Base-by-base conservation (phyloP, 2,113 vertebrate species). In the Steatornis caripensis region DNA sequence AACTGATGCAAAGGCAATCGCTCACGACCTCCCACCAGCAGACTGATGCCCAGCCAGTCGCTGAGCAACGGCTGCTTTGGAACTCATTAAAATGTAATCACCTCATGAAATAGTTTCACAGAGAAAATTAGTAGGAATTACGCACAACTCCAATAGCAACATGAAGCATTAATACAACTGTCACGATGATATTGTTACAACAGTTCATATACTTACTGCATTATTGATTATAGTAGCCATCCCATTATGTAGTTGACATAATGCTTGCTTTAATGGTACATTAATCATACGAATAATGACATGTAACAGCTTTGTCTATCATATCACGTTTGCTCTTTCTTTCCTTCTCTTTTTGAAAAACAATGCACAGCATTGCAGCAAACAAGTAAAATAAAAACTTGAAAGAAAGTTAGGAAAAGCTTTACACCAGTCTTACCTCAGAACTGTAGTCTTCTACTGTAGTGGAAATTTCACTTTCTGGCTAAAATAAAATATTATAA, bases 371-470 rank as follows among this genome's bases (percentile, higher is more conserved):
- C n/a, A 71, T 12, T 75, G 36, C 43, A 87, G 48, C 24, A 92
- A 91, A 55, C 11, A 29, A 4, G 29, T 10, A 66, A 78, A 18
- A 84, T 26, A 61, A 94, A 87, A 90, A 48, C 27, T 5, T 81
- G 48, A 84, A 93, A 86, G 61, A 60, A 89, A 78, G 61, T 60
- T 68, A 82, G 20, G 46, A 82, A 82, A 93, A 94, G 7, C 11
- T 2, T 89, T 78, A 71, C 37, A 72, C 82, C 30, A 82, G 49
- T 94, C 98, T 99, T 98, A 99, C 99, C 99, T 99, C 99, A 57
- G 99, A 99, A 79, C 99, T 99, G 96, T 98, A 99, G 97, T 99
- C 99, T 97, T 99, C 99, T 51, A 99, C 98, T 32, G 99, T 99
- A 41, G 99, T 99, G 48, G 99, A 99, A 96, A 99, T 98, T 97